phyloP scores from a whole-genome alignment of 2,113 vertebrate species.

The Polyodon spathula region DNA sequence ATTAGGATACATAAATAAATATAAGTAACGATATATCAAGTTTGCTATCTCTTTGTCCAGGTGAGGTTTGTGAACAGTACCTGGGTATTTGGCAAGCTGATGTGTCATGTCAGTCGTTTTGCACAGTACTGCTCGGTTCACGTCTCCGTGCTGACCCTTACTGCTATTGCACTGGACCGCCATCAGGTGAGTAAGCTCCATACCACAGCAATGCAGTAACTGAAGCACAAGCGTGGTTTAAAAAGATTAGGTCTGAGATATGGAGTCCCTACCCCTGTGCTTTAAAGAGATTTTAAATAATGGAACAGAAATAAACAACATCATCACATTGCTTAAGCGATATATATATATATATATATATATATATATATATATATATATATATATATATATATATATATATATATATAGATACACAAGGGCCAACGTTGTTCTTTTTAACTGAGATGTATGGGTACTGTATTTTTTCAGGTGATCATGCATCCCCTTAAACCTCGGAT shows the following conservation, averaged over 20 bases:
- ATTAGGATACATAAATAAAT: too few relatives aligned
- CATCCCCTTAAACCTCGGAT: conserved; percentile 60
- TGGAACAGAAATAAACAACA: too few relatives aligned
- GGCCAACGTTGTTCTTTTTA: too few relatives aligned
- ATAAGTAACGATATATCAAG: too few relatives aligned
- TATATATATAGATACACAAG: too few relatives aligned
- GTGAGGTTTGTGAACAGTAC: conserved; percentile 64
- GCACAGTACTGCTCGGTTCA: conserved; percentile 68
- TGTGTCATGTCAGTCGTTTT: conserved; percentile 67
- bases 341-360: too few relatives aligned
- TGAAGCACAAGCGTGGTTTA: neutral
- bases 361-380: too few relatives aligned
- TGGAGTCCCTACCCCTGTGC: too few relatives aligned
- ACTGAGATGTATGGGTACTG: neutral
- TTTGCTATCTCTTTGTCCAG: conserved; percentile 42
- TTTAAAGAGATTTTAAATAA: too few relatives aligned
- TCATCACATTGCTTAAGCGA: too few relatives aligned
- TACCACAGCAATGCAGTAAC: neutral
- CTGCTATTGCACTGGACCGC: conserved; percentile 62
- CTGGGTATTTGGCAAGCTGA: conserved; percentile 61
- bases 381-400: too few relatives aligned
- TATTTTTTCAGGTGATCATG: conserved; percentile 53
- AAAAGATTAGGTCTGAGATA: too few relatives aligned
- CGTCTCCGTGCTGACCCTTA: conserved; percentile 59
- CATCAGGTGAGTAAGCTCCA: conserved; percentile 43